Base-by-base conservation (phyloP, 2,888 invertebrate species). In the Bunonema sp. region DNA sequence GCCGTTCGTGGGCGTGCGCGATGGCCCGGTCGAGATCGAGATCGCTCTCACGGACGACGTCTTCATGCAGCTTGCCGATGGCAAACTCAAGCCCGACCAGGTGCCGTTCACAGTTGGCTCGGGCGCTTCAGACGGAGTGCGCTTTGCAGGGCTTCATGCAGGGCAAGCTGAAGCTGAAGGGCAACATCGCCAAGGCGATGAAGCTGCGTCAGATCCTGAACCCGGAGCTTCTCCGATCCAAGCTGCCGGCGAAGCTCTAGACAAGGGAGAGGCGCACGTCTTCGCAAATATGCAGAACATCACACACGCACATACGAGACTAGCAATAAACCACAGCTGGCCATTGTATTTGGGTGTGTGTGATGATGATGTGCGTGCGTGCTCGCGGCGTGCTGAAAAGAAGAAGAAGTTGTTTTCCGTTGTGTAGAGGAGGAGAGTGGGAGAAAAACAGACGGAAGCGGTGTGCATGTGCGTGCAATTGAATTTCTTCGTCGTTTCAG, bases 121-220 rank as follows among this genome's bases (percentile, higher is more conserved):
- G 18, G 36, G 21, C 30, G 24, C 8, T 18, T 22, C 20, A 22
- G 8, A 2, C 2, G 15, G 22, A 41, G 47, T 26, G 22, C 5
- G 2, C 19, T 24, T 50, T 57, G 23, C 59, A 72, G 73, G 75
- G 74, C 10, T 75, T 75, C 59, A 74, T 75, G 69, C 72, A 89
- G 71, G 91, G 91, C 15, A 91, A 91, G 72, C 64, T 77, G 51
- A 91, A 89, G 74, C 81, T 93, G 45, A 83, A 87, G 69, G 91
- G 91, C 24, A 91, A 91, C 70, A 86, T 91, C 82, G 88, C 85
- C 0, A 73, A 89, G 32, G 91, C 91, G 2, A 82, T 91, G 82
- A 91, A 88, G 70, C 73, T 93, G 43, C 80, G 82, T 18, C 83
- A 84, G 51, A 70, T 88, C 32, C 48, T 68, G 23, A 58, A 68